Evolutionary conservation across 1,140 invertebrate genomes (phyloP), one percentile per base, ranked within the genome.

Genomic region (Drosophila subobscura): DNA sequence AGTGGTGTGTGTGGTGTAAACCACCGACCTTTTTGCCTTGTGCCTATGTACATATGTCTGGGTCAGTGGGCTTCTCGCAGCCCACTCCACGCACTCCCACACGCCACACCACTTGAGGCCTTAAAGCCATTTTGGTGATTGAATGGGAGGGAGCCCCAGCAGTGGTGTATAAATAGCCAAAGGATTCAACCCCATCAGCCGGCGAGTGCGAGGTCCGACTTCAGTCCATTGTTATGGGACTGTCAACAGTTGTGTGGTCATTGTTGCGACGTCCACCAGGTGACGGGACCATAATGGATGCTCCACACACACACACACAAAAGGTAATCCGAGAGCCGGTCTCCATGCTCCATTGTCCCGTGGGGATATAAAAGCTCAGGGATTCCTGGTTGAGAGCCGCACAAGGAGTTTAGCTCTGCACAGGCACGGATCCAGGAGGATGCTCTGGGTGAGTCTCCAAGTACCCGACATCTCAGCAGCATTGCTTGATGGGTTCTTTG

Each of bases 191-290:
- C 45, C 59, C 71, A 54, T 61, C 70, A 41, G 44, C 74, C 44
- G 42, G 6, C 22, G 14, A 37, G 33, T 16, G 23, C 57, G 57
- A 51, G 63, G 37, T 54, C 29, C 22, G 40, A 47, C 40, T 14
- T 27, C 46, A 40, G 22, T 44, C 70, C 55, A 77, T 86, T 86
- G 78, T 85, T 77, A 72, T 81, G 61, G 65, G 16, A 20, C 16
- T 78, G 83, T 88, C 81, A 86, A 78, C 71, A 72, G 73, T 70
- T 75, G 73, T 71, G 37, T 49, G 33, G 10, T 70, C 65, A 75
- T 86, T 85, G 81, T 85, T 86, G 33, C 45, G 44, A 46, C 27
- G 74, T 77, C 83, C 81, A 86, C 83, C 81, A 86, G 81, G 81
- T 86, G 83, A 86, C 78, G 81, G 49, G 25, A 41, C 58, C 67